Base-by-base conservation (phyloP, 2,113 vertebrate species). In the Aix galericulata region DNA sequence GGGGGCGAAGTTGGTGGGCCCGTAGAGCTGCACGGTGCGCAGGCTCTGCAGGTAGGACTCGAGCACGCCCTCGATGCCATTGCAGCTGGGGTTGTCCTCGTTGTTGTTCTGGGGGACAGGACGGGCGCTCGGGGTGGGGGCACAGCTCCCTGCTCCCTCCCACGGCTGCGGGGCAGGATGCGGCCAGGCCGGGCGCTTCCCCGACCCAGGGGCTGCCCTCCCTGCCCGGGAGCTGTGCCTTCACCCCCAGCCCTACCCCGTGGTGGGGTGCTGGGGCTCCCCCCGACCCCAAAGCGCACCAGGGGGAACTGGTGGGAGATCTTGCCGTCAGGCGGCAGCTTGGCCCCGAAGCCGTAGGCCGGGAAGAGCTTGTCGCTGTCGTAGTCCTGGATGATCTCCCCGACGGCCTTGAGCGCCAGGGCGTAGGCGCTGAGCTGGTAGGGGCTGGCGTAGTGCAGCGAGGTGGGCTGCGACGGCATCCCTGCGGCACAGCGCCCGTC, bases 321-420 rank as follows among this genome's bases (percentile, higher is more conserved):
- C 96, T 99, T 99, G 96, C 99, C 99, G 1, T 99, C 99, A 4
- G 99, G 99, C 67, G 99, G 99, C 94, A 99, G 95, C 97, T 99
- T 99, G 97, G 99, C 99, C 6, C 99, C 99, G 11, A 99, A 99
- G 86, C 99, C 99, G 1, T 99, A 99, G 75, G 99, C 99, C 17
- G 99, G 99, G 96, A 99, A 99, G 95, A 99, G 99, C 95, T 99
- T 99, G 98, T 99, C 99, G 2, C 99, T 99, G 98, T 99, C 99
- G 6, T 99, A 99, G 98, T 99, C 99, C 98, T 99, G 99, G 97
- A 99, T 99, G 98, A 99, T 99, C 97, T 99, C 99, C 50, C 99
- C 99, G 56, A 99, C 99, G 8, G 99, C 99, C 97, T 99, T 99
- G 96, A 99, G 97, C 1, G 99, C 99, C 99, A 99, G 99, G 93